phyloP scores from a whole-genome alignment of 2,113 vertebrate genomes.

The Gnathonemus longibarbis region DNA sequence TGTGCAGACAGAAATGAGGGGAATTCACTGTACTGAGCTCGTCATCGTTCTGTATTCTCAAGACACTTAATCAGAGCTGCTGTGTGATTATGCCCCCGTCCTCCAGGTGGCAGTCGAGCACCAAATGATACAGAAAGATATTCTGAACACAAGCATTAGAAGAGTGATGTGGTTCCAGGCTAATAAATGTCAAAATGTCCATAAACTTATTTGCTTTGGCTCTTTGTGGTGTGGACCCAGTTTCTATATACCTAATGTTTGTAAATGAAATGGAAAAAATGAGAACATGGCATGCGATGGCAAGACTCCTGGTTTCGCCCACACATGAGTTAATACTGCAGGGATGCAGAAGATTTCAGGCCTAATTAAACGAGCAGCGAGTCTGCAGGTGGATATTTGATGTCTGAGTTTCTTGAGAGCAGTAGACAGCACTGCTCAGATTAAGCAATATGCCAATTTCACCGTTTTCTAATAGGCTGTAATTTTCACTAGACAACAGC shows the following conservation, averaged over 20 bases:
- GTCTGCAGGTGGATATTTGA: background rate
- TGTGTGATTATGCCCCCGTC: background rate
- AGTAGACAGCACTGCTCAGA: background rate
- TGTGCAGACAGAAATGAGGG: constrained; percentile 83
- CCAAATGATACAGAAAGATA: background rate
- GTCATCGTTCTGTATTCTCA: background rate
- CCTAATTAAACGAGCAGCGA: background rate
- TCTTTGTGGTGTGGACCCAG: background rate
- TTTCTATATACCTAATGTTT: background rate
- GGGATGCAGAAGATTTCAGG: background rate
- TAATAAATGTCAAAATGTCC: background rate
- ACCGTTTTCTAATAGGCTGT: background rate
- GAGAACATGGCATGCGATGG: background rate
- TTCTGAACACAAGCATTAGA: background rate
- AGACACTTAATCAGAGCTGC: background rate
- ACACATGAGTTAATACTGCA: background rate
- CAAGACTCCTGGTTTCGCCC: background rate
- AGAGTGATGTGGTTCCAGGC: background rate
- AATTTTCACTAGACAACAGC: background rate
- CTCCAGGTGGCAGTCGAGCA: background rate
- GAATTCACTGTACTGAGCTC: constrained; percentile 35
- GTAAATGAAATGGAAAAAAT: background rate
- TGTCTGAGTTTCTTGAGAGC: background rate
- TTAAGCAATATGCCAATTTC: background rate
- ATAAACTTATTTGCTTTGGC: constrained; percentile 1